Percentiles rank a stretch among this genome's conserved stretches.
Evolutionary conservation across 2,888 invertebrate genomes (phyloP).

Genomic region (Drosophila prolongata): DNA sequence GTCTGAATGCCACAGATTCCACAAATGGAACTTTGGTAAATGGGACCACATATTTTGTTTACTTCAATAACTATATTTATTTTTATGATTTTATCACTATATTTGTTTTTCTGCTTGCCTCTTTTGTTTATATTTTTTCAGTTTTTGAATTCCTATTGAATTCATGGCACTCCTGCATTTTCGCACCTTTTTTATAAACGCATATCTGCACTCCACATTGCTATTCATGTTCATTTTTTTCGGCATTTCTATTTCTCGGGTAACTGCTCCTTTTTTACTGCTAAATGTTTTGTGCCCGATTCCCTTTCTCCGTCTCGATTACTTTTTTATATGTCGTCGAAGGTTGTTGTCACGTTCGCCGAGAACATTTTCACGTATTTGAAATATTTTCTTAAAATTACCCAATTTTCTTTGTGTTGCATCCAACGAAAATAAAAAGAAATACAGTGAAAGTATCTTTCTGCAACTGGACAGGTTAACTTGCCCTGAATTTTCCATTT

Average conservation of each 20-base stretch:
- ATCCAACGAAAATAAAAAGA: conserved; percentile 37
- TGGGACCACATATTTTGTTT: too few species aligned
- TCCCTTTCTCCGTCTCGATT: conserved; percentile 29
- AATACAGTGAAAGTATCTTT: conserved; percentile 5
- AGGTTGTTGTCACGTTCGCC: conserved; percentile 68
- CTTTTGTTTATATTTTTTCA: neutral
- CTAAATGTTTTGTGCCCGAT: conserved; percentile 55
- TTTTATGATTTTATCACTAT: neutral
- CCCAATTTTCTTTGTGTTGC: conserved; percentile 65
- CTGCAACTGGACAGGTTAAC: conserved; percentile 27
- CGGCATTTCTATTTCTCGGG: conserved; percentile 11
- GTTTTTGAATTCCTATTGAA: neutral
- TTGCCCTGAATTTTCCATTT: conserved; percentile 14
- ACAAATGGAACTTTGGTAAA: too few species aligned
- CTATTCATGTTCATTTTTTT: conserved; percentile 3
- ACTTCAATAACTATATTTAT: neutral
- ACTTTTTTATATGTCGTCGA: conserved; percentile 50
- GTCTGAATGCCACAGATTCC: neutral
- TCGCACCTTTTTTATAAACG: conserved; percentile 25
- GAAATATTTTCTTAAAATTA: conserved; percentile 79
- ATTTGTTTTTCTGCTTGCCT: neutral
- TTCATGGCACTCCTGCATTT: conserved; percentile 4
- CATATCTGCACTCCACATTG: conserved; percentile 20
- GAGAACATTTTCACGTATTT: conserved; percentile 75
- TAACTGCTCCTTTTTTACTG: conserved; percentile 60